Conservation (phyloP, 2,888 invertebrate genomes). For the Drosophila stalkeri region DNA sequence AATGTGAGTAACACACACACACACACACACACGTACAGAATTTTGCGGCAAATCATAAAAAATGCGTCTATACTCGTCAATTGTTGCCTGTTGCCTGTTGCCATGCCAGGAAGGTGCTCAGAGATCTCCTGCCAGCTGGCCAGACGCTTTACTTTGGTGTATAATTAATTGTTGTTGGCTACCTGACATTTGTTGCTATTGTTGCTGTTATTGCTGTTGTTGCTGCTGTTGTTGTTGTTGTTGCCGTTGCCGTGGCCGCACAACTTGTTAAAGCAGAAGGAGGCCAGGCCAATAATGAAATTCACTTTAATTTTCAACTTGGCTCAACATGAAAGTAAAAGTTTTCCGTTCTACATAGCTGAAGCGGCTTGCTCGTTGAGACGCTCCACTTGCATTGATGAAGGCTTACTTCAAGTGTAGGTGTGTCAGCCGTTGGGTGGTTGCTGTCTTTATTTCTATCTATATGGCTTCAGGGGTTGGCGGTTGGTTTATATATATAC, state of each 20-base stretch:
- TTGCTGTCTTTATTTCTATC: conserved; percentile 13
- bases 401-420: conserved; percentile 54
- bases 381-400: conserved; percentile 62
- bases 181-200: conserved; percentile 54
- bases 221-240: neutral
- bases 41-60: conserved; percentile 65
- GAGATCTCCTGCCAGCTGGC: conserved; percentile 37
- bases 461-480: conserved; percentile 10
- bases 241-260: conserved; percentile 11
- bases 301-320: conserved; percentile 68
- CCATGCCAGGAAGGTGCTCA: conserved; percentile 34
- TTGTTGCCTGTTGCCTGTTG: conserved; percentile 60
- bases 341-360: conserved; percentile 49
- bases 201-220: conserved; percentile 13
- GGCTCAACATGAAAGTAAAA: conserved; percentile 69
- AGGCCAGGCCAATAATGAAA: conserved; percentile 56
- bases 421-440: conserved; percentile 32
- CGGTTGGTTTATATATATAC: too few species aligned
- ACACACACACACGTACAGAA: conserved; percentile 11
- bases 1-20: conserved; percentile 20
- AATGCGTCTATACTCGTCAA: conserved; percentile 44
- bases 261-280: conserved; percentile 41
- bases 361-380: conserved; percentile 42
- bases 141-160: conserved; percentile 63
- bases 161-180: conserved; percentile 74